Conservation (phyloP, 2,113 vertebrate genomes). For the Erythrolamprus reginae region DNA sequence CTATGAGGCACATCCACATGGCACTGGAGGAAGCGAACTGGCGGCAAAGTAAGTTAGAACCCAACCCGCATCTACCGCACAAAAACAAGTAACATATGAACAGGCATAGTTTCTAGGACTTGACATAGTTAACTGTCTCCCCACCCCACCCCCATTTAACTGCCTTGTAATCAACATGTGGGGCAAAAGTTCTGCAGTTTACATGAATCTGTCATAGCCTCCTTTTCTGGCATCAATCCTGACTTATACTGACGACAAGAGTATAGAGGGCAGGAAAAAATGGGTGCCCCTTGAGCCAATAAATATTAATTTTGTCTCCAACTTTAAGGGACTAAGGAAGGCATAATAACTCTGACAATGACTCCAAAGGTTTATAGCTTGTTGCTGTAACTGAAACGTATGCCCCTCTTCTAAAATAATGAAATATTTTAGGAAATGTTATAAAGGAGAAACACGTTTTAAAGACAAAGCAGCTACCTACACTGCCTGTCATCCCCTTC, state of each 20-base stretch:
- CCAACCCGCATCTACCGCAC: background rate
- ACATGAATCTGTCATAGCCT: background rate
- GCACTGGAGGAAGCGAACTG: too few species aligned
- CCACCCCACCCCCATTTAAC: accelerated
- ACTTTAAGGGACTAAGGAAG: background rate
- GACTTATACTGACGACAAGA: background rate
- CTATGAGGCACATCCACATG: too few species aligned
- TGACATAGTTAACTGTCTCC: background rate
- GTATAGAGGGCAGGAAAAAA: background rate
- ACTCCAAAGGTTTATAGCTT: constrained; percentile 3
- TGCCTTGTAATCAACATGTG: background rate
- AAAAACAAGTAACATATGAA: background rate
- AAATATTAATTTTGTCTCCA: background rate
- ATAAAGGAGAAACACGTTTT: too few species aligned
- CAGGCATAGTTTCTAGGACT: background rate
- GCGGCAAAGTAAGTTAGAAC: too few species aligned
- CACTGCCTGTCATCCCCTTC: too few species aligned
- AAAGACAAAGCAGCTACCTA: too few species aligned
- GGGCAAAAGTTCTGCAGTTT: background rate
- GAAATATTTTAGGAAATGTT: too few species aligned
- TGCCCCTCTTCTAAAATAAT: too few species aligned
- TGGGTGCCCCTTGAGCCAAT: background rate
- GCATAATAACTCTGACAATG: background rate
- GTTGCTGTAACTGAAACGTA: background rate
- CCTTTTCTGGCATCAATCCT: background rate